phyloP scores from a whole-genome alignment of 1,140 invertebrate genomes.

The Anthonomus grandis region DNA sequence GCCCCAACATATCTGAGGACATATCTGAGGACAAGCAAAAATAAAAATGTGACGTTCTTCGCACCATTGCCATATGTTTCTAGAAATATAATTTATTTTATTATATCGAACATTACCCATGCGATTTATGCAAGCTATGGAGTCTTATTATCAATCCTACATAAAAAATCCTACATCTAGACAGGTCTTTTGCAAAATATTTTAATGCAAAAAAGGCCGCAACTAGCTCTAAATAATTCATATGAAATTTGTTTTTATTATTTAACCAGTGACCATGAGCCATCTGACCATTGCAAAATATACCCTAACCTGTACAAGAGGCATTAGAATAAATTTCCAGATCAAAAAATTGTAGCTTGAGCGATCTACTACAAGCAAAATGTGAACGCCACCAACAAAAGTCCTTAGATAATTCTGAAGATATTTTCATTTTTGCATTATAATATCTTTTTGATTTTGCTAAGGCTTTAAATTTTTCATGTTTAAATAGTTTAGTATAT shows the following conservation, averaged over 20 bases:
- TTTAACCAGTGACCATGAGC: constrained; percentile 13
- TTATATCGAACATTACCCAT: constrained; percentile 33
- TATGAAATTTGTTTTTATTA: constrained; percentile 13
- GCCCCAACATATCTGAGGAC: constrained; percentile 25
- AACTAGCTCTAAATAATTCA: constrained; percentile 21
- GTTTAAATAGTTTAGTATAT: constrained; percentile 4
- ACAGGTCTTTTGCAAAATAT: constrained; percentile 10
- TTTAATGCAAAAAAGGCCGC: constrained; percentile 14
- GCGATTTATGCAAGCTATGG: constrained; percentile 33
- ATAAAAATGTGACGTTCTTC: no score
- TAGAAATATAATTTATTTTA: constrained; percentile 23
- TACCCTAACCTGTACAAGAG: constrained; percentile 14
- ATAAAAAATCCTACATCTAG: constrained; percentile 33
- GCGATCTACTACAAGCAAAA: constrained; percentile 29
- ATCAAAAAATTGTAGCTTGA: constrained; percentile 5
- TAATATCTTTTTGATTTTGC: constrained; percentile 1
- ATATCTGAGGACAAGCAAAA: no score
- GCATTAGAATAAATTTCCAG: constrained; percentile 12
- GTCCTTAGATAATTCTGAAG: constrained; percentile 24
- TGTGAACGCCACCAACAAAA: constrained; percentile 39
- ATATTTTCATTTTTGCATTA: neutral
- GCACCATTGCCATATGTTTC: constrained; percentile 34
- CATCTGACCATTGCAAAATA: neutral
- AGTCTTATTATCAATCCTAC: constrained; percentile 38
- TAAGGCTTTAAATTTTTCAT: neutral